Conservation (phyloP, 2,888 invertebrate genomes). For the Agrochola litura region DNA sequence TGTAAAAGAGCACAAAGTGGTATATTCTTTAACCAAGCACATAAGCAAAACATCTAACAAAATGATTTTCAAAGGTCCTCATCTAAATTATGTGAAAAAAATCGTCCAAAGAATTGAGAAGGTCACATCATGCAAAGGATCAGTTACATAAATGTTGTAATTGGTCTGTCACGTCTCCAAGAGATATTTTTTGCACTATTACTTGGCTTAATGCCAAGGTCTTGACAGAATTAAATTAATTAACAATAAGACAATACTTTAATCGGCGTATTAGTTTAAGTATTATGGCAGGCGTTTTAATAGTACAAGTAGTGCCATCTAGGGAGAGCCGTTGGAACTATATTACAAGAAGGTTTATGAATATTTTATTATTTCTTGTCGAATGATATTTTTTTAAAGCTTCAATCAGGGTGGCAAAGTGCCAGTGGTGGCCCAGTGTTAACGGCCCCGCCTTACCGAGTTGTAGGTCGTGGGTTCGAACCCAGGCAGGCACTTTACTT, state of each 20-base stretch:
- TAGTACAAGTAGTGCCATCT: slow-evolving; percentile 38
- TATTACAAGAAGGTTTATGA: background rate
- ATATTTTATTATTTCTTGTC: background rate
- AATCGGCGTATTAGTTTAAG: slow-evolving; percentile 29
- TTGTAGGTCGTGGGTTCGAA: too few species aligned
- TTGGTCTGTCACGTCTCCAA: slow-evolving; percentile 31
- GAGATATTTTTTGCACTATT: slow-evolving; percentile 28
- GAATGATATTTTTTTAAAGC: background rate
- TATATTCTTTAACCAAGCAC: background rate
- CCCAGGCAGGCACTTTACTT: too few species aligned
- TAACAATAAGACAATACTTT: slow-evolving; percentile 12
- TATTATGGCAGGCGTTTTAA: slow-evolving; percentile 43
- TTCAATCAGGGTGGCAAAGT: too few species aligned
- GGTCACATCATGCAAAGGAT: slow-evolving; percentile 27
- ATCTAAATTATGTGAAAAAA: slow-evolving; percentile 20
- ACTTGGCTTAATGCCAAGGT: slow-evolving; percentile 21
- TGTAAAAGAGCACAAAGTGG: background rate
- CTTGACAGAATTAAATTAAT: background rate
- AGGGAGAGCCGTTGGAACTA: background rate
- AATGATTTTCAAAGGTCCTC: background rate
- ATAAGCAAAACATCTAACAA: background rate
- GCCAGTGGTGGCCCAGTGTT: too few species aligned
- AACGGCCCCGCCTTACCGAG: too few species aligned
- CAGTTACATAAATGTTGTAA: slow-evolving; percentile 11
- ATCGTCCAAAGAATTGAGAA: slow-evolving; percentile 2